A percentile compares a stretch with the other conserved stretches of the same genome.
Conservation (phyloP, 2,797 vertebrate species). For the Platyrinchus mystaceus region DNA sequence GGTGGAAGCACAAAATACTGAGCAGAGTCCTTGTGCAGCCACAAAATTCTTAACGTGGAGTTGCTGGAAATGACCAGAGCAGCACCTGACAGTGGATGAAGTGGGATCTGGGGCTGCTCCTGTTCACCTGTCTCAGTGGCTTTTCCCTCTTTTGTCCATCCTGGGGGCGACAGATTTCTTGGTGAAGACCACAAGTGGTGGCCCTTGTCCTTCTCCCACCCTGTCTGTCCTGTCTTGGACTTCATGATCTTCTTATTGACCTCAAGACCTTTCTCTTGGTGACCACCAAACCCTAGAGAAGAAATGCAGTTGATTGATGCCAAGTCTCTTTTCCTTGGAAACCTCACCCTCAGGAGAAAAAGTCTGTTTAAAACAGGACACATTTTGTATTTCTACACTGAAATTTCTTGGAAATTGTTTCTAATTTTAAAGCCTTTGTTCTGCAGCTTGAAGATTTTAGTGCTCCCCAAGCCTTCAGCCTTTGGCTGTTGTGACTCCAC, state of each 20-base stretch:
- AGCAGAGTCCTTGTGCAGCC: accelerated
- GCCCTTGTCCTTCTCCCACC: neutral
- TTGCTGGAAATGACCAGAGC: neutral
- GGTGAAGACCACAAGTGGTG: neutral
- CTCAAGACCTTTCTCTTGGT: conserved; percentile 60
- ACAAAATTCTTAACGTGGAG: neutral
- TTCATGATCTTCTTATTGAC: no score
- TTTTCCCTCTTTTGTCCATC: neutral
- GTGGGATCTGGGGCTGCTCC: neutral
- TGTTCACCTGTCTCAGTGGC: neutral
- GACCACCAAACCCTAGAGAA: conserved; percentile 71
- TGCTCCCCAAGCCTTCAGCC: conserved; percentile 26
- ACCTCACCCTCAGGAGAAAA: neutral
- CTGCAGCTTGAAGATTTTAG: neutral
- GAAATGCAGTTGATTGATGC: conserved; percentile 71
- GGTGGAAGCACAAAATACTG: neutral
- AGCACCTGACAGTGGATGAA: accelerated
- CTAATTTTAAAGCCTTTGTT: neutral
- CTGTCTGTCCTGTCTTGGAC: neutral
- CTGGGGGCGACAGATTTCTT: neutral
- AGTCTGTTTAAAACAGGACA: neutral
- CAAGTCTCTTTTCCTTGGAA: conserved; percentile 44
- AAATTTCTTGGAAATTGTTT: conserved; percentile 2
- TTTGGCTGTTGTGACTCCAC: conserved; percentile 40
- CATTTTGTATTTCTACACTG: neutral